Percentiles rank a stretch among this genome's conserved stretches.
These are phyloP conservation scores for Threskiornis aethiopicus DNA, from an alignment of 2,797 vertebrate species.

Conservation along the genomic window DNA sequence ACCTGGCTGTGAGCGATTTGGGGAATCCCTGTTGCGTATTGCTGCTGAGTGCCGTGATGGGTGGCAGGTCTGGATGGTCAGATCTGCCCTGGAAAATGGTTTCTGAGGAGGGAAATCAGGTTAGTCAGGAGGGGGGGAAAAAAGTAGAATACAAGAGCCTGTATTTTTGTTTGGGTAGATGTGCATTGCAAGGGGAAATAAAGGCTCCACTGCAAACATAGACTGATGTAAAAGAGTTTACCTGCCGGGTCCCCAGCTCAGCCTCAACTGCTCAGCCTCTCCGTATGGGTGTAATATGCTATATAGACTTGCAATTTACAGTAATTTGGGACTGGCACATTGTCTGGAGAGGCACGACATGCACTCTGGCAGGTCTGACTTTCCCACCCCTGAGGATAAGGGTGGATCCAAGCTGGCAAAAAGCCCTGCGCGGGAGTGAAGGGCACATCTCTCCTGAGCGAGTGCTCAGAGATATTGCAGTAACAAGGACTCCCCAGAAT, in stretches of 20 bases:
- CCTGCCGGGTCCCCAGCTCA: background rate
- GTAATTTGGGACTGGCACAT: background rate
- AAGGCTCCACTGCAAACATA: background rate
- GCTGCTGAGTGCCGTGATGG: background rate
- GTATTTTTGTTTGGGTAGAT: background rate
- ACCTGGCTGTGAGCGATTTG: background rate
- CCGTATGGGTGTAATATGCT: background rate
- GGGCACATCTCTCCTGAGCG: accelerated
- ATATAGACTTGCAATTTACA: background rate
- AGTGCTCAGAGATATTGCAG: background rate
- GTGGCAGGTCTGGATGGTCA: background rate
- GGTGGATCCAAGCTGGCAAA: background rate
- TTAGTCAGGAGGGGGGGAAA: background rate
- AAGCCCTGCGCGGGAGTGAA: accelerated
- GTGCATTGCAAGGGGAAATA: background rate
- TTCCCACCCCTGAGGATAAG: background rate
- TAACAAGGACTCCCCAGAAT: background rate
- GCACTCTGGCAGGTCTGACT: background rate
- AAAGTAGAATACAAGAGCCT: background rate
- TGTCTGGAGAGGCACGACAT: background rate
- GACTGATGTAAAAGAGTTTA: background rate
- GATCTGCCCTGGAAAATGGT: background rate
- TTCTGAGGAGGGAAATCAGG: accelerated
- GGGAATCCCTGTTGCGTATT: background rate
- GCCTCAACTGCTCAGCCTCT: background rate